A percentile compares a stretch with the other conserved stretches of the same genome.
These are phyloP conservation scores for Motacilla tschutschensis DNA, from an alignment of 2,113 vertebrate genomes.

Conservation along the genomic window DNA sequence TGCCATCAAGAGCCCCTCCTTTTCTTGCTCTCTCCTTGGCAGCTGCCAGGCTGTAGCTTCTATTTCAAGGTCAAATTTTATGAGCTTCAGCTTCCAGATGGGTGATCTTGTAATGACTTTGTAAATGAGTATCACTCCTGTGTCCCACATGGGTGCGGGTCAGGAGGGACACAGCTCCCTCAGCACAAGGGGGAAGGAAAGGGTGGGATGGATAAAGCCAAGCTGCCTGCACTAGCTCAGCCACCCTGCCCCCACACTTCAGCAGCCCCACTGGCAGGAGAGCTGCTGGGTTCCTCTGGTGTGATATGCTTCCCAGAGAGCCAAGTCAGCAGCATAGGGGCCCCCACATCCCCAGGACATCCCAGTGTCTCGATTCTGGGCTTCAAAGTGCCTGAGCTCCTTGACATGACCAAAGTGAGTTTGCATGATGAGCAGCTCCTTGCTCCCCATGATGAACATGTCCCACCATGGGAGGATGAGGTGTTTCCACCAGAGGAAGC, in stretches of 20 bases:
- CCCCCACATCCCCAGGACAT: neutral
- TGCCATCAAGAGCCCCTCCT: neutral
- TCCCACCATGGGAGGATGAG: neutral
- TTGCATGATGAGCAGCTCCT: neutral
- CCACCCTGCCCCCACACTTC: neutral
- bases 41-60: neutral
- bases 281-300: neutral
- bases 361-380: neutral
- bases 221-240: neutral
- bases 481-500: neutral
- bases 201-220: neutral
- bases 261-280: neutral
- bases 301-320: neutral
- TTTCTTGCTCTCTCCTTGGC: neutral
- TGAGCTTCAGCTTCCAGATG: neutral
- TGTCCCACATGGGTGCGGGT: rapidly evolving
- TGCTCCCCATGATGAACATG: neutral
- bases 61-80: neutral
- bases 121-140: rapidly evolving
- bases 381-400: neutral
- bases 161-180: neutral
- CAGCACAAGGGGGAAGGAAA: neutral
- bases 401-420: neutral
- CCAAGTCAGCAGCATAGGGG: neutral
- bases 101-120: neutral